Base-by-base conservation (phyloP, 2,797 vertebrate species). In the Danio choprae region DNA sequence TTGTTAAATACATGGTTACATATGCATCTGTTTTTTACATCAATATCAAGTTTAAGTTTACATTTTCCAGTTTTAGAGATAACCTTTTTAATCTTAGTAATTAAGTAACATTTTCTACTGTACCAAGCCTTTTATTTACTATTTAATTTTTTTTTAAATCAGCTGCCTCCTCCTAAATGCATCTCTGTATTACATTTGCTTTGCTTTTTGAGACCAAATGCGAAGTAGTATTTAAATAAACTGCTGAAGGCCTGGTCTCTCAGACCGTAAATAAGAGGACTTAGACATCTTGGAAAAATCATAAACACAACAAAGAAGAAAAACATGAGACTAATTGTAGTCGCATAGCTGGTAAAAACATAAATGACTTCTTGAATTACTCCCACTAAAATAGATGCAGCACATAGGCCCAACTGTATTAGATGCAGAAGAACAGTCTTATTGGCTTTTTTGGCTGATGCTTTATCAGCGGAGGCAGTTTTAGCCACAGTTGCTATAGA, bases 251-350 rank as follows among this genome's bases (percentile, higher is more conserved):
- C 73, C 6, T 87, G 77, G 16, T 93, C 91, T 83, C 90, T 91
- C 55, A 92, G 86, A 53, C 91, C 91, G 3, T 91, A 93, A 56
- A 93, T 85, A 11, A 93, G 87, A 0, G 89, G 89, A 53, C 88
- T 92, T 79, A 92, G 69, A 85, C 85, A 90, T 59, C 85, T 91
- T 0, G 89, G 91, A 50, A 92, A 84, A 77, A 92, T 69, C 0
- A 92, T 81, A 0, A 93, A 74, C 40, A 51, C 0, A 4, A 90
- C 40, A 74, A 91, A 92, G 78, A 9, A 72, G 63, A 79, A 72
- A 64, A 72, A 79, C 77, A 79, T 72, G 1, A 78, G 29, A 40
- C 51, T 59, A 12, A 91, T 18, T n/a, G 3, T 2, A 15, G 5
- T 1, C 1, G 18, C 62, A 38, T 78, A 40, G 70, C 79, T 48